These are phyloP conservation scores for Dione juno DNA, from an alignment of 2,888 invertebrate genomes.

Conservation along the genomic window DNA sequence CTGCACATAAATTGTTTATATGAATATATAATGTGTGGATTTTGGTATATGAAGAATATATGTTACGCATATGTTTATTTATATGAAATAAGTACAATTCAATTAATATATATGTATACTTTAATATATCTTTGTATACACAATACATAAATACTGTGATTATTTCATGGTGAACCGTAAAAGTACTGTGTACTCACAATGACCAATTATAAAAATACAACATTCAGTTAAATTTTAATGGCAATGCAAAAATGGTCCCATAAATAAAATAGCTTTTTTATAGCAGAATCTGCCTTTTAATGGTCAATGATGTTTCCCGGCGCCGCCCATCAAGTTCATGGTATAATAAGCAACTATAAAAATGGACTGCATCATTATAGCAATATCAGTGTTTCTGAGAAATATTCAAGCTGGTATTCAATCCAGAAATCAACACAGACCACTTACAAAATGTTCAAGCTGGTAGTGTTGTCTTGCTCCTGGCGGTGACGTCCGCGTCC, in stretches of 20 bases:
- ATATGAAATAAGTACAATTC: too few relatives aligned
- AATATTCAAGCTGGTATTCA: too few relatives aligned
- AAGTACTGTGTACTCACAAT: neutral
- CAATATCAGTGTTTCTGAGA: conserved; percentile 71
- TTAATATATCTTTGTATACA: too few relatives aligned
- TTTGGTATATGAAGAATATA: too few relatives aligned
- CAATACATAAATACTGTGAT: too few relatives aligned
- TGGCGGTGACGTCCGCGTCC: conserved; percentile 80
- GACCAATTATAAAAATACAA: neutral
- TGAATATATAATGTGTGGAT: too few relatives aligned
- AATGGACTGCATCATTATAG: conserved; percentile 69
- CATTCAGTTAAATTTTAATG: neutral
- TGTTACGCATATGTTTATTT: too few relatives aligned
- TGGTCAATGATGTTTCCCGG: conserved; percentile 59
- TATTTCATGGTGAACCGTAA: too few relatives aligned
- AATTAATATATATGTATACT: too few relatives aligned
- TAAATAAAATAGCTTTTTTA: neutral
- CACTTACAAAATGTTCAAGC: conserved; percentile 77
- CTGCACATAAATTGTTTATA: too few relatives aligned
- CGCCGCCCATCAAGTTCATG: conserved; percentile 53
- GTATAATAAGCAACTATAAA: conserved; percentile 59
- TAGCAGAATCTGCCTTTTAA: conserved; percentile 66
- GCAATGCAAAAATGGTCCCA: neutral
- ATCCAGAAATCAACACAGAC: conserved; percentile 72
- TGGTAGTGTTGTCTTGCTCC: conserved; percentile 86